phyloP scores from a whole-genome alignment of 1,140 invertebrate genomes.

The Drosophila kepulauana region DNA sequence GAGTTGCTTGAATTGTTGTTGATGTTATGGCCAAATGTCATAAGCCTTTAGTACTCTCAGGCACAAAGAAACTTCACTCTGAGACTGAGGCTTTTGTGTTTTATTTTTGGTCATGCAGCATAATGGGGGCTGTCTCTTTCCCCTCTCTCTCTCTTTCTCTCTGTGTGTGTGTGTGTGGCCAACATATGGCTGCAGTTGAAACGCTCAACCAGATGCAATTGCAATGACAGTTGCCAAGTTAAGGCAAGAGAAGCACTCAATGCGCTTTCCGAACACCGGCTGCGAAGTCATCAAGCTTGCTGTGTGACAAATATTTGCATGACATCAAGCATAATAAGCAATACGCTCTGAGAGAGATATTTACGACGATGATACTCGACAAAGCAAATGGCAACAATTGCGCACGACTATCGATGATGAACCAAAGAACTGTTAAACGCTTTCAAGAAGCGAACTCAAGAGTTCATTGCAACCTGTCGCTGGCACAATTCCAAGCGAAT shows the following conservation, averaged over 20 bases:
- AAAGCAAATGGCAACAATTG: constrained; percentile 44
- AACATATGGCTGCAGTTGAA: constrained; percentile 52
- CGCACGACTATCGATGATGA: constrained; percentile 53
- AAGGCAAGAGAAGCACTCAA: constrained; percentile 21
- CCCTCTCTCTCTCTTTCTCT: too few species aligned
- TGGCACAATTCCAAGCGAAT: neutral
- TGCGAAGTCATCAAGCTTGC: neutral
- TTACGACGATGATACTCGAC: neutral
- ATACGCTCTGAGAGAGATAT: constrained; percentile 19
- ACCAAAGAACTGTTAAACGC: constrained; percentile 37
- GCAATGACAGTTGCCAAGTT: constrained; percentile 23
- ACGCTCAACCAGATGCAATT: constrained; percentile 41
- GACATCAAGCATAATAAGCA: constrained; percentile 63
- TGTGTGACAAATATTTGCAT: constrained; percentile 66
- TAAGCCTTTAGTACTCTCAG: constrained; percentile 63
- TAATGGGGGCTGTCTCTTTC: constrained; percentile 13
- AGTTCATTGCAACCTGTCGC: constrained; percentile 56
- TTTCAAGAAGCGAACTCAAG: constrained; percentile 20
- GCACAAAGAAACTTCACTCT: constrained; percentile 46
- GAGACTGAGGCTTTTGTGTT: constrained; percentile 35
- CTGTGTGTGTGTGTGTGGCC: constrained; percentile 6
- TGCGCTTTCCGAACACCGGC: constrained; percentile 15
- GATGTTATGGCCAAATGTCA: constrained; percentile 65
- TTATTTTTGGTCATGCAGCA: constrained; percentile 26
- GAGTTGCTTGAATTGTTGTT: constrained; percentile 34